Conservation (phyloP, 1,140 invertebrate species). For the Plutomurus gul region DNA sequence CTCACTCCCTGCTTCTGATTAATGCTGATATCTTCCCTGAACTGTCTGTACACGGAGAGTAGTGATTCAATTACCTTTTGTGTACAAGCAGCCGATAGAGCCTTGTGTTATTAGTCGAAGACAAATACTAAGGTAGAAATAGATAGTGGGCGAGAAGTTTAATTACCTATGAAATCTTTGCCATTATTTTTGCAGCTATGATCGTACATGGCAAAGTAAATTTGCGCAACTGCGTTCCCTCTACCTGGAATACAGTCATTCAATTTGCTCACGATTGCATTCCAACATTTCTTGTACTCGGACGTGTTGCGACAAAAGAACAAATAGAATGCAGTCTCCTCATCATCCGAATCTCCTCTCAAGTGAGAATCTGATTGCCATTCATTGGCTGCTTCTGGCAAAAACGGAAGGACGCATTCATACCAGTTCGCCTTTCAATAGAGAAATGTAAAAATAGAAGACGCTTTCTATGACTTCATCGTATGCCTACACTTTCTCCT, state of each 20-base stretch:
- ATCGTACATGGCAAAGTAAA: constrained; percentile 36
- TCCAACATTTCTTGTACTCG: constrained; percentile 32
- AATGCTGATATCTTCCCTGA: too few relatives aligned
- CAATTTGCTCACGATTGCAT: not conserved
- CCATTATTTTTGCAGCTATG: constrained; percentile 30
- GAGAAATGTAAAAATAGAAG: too few relatives aligned
- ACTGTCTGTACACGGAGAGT: too few relatives aligned
- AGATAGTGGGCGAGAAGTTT: too few relatives aligned
- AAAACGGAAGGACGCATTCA: not conserved
- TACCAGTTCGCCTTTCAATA: not conserved
- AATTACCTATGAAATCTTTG: not conserved
- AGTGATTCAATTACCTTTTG: too few relatives aligned
- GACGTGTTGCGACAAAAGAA: constrained; percentile 2
- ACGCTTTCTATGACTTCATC: too few relatives aligned
- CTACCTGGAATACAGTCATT: constrained; percentile 17
- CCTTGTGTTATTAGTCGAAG: too few relatives aligned
- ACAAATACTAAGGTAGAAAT: too few relatives aligned
- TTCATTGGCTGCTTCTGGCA: not conserved
- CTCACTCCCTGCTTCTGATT: too few relatives aligned
- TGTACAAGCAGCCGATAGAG: too few relatives aligned
- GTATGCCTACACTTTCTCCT: too few relatives aligned
- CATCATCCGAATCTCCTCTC: not conserved
- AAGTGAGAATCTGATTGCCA: too few relatives aligned
- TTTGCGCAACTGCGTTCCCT: not conserved
- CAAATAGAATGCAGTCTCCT: not conserved